phyloP scores from a whole-genome alignment of 1,140 invertebrate genomes.

The Drosophila pachea region DNA sequence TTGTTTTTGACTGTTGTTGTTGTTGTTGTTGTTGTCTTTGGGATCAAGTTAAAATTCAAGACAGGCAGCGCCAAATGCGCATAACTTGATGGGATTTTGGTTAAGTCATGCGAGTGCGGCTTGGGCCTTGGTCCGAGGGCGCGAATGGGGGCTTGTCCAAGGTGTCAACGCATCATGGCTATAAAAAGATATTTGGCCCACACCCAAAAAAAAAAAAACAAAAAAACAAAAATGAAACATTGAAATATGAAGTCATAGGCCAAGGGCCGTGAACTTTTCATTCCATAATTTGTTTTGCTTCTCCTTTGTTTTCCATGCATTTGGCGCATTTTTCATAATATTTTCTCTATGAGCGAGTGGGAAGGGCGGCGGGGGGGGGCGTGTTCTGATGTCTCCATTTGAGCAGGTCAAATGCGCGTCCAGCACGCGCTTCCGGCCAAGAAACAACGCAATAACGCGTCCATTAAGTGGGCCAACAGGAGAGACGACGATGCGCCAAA shows the following conservation, averaged over 20 bases:
- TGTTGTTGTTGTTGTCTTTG: slow-evolving; percentile 15
- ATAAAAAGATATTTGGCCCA: slow-evolving; percentile 40
- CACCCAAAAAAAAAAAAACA: slow-evolving; percentile 18
- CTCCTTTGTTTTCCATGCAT: slow-evolving; percentile 19
- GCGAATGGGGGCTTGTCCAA: slow-evolving; percentile 12
- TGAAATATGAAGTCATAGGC: slow-evolving; percentile 33
- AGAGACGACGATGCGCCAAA: not conserved
- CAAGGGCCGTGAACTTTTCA: slow-evolving; percentile 12
- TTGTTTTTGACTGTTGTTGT: slow-evolving; percentile 25
- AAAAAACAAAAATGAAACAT: not conserved
- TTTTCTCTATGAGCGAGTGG: not conserved
- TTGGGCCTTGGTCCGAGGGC: not conserved
- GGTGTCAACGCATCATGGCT: slow-evolving; percentile 41
- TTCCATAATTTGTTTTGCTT: slow-evolving; percentile 1
- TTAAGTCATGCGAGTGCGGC: slow-evolving; percentile 59
- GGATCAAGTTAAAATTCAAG: slow-evolving; percentile 64
- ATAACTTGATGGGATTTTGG: slow-evolving; percentile 73
- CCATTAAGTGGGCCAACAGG: not conserved
- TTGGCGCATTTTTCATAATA: slow-evolving; percentile 38
- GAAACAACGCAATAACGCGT: not conserved
- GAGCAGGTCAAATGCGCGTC: slow-evolving; percentile 52
- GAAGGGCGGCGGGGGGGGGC: no score
- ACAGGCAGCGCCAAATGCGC: slow-evolving; percentile 60
- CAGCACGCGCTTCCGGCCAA: slow-evolving; percentile 62
- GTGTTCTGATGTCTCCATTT: slow-evolving; percentile 68